Conservation (phyloP, 2,888 invertebrate genomes). For the Drosophila phalerata region DNA sequence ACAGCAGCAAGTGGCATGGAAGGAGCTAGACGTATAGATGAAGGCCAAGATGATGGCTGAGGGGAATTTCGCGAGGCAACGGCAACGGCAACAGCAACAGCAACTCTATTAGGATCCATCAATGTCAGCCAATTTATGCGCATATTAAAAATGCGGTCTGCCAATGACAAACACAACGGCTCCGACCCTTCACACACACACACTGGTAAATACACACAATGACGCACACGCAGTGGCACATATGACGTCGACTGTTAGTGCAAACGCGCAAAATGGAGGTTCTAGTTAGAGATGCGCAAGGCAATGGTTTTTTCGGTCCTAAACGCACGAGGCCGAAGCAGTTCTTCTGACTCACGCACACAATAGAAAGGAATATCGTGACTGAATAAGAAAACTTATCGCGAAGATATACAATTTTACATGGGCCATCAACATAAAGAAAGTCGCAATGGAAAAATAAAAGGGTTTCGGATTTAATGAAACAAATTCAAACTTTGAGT, state of each 20-base stretch:
- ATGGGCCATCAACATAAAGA: no score
- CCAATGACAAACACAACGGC: conserved; percentile 71
- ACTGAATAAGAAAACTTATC: no score
- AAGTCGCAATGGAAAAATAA: no score
- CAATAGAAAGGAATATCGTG: no score
- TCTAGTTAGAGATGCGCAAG: conserved; percentile 2
- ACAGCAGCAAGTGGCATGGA: conserved; percentile 32
- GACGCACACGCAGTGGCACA: neutral
- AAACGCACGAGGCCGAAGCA: no score
- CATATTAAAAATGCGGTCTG: conserved; percentile 80
- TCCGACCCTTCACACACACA: conserved; percentile 32
- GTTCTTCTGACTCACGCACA: no score
- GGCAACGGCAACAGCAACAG: conserved; percentile 47
- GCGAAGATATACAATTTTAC: no score
- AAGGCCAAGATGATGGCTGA: neutral
- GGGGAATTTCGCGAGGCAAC: conserved; percentile 27
- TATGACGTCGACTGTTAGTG: conserved; percentile 29
- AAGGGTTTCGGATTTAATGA: no score
- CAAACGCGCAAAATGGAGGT: conserved; percentile 62
- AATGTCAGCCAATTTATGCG: conserved; percentile 80
- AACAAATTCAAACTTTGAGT: no score
- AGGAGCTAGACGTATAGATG: neutral
- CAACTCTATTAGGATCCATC: conserved; percentile 80
- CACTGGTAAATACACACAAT: conserved; percentile 1
- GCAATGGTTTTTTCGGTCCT: no score